These are phyloP conservation scores for Amblyraja radiata DNA, from an alignment of 2,797 vertebrate species.

Conservation along the genomic window DNA sequence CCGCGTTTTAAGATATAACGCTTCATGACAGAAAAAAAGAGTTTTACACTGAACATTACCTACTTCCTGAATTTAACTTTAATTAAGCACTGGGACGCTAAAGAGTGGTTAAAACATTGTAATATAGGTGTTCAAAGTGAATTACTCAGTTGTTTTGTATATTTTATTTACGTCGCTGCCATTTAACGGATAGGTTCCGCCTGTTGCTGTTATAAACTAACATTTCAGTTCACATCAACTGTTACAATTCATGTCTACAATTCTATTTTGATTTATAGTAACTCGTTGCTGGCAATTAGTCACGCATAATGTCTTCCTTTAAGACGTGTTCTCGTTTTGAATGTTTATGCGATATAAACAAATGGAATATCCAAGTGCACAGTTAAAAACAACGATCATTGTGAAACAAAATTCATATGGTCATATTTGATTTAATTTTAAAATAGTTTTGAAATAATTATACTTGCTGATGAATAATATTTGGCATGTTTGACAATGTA, in stretches of 20 bases:
- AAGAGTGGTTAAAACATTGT: background rate
- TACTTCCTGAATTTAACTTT: background rate
- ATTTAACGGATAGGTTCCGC: background rate
- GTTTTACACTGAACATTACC: background rate
- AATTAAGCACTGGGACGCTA: background rate
- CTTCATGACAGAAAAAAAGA: background rate
- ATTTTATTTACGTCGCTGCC: background rate
- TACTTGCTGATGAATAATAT: background rate
- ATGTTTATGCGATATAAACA: background rate
- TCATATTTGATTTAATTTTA: background rate
- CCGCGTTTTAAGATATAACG: background rate
- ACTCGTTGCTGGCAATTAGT: background rate
- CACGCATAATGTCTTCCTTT: background rate
- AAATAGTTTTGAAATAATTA: background rate
- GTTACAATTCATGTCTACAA: background rate
- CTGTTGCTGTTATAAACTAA: too few relatives aligned
- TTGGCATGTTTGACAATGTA: background rate
- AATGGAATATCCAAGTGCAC: background rate
- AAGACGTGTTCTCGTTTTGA: background rate
- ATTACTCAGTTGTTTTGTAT: too few relatives aligned
- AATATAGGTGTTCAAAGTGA: background rate
- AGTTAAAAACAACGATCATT: background rate
- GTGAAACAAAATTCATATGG: too few relatives aligned
- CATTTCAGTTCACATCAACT: background rate
- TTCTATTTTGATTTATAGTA: constrained; percentile 9